These are phyloP conservation scores for Calcarius ornatus DNA, from an alignment of 2,113 vertebrate species.

Conservation along the genomic window DNA sequence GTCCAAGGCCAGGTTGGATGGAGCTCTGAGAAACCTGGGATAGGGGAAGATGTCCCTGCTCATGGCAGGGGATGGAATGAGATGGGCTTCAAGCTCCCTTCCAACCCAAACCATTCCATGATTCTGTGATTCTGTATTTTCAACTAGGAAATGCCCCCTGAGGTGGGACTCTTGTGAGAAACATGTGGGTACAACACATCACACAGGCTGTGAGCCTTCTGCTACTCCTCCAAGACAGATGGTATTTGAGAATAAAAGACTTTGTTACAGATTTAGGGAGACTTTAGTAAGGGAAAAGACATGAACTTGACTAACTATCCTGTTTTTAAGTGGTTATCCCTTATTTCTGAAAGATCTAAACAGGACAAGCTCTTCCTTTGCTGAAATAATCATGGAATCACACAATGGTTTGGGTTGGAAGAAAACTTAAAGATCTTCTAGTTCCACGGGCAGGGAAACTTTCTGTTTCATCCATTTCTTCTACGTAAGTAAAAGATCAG, in stretches of 20 bases:
- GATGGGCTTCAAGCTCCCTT: background rate
- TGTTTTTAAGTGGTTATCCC: background rate
- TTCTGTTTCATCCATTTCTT: background rate
- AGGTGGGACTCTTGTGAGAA: background rate
- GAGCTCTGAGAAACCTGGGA: rapidly evolving
- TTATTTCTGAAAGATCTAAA: background rate
- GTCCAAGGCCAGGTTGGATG: background rate
- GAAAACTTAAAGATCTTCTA: background rate
- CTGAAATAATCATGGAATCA: background rate
- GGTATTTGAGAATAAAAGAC: background rate
- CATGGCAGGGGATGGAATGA: rapidly evolving
- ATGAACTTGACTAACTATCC: background rate
- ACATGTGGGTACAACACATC: background rate
- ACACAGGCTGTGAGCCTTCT: background rate
- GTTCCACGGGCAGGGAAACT: background rate
- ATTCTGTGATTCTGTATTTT: background rate
- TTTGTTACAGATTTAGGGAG: background rate
- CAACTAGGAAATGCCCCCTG: background rate
- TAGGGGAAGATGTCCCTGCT: background rate
- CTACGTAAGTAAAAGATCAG: background rate
- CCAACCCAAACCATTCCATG: background rate
- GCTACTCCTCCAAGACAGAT: background rate
- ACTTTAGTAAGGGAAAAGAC: background rate
- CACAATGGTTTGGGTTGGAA: background rate
- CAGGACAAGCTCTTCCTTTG: background rate